These are phyloP conservation scores for Chloroclystis v-ata DNA, from an alignment of 2,888 invertebrate species.

Conservation along the genomic window DNA sequence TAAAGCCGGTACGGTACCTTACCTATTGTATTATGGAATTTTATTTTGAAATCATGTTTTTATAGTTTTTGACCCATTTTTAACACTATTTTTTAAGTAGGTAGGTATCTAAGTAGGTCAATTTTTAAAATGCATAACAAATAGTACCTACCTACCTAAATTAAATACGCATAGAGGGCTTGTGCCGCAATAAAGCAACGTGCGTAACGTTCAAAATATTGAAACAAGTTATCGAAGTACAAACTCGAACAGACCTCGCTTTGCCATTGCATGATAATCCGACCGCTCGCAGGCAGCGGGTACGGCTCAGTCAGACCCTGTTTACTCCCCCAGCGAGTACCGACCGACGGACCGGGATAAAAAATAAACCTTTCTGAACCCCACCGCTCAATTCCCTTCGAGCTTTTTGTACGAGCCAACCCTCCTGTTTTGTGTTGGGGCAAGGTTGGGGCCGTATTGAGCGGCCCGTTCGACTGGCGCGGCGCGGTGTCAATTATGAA, in stretches of 20 bases:
- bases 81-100: too few species aligned
- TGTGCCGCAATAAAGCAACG: too few species aligned
- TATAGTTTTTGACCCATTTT: too few species aligned
- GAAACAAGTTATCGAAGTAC: too few species aligned
- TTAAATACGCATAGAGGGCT: too few species aligned
- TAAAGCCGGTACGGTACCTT: too few species aligned
- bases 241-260: not conserved
- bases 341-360: conserved; percentile 35
- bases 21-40: too few species aligned
- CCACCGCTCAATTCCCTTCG: conserved; percentile 52
- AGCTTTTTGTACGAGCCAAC: conserved; percentile 53
- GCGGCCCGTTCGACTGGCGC: not conserved
- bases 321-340: conserved; percentile 18
- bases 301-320: conserved; percentile 21
- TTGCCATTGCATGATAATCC: conserved; percentile 11
- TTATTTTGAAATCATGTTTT: too few species aligned
- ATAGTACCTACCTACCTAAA: too few species aligned
- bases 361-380: conserved; percentile 58
- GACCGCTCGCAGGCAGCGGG: conserved; percentile 14
- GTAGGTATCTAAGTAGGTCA: too few species aligned
- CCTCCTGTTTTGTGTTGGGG: conserved; percentile 47
- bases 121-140: too few species aligned
- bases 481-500: conserved; percentile 34
- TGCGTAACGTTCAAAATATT: too few species aligned
- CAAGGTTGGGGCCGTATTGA: conserved; percentile 35